These are phyloP conservation scores for Artibeus lituratus DNA, from an alignment of 2,797 vertebrate genomes.

Conservation along the genomic window DNA sequence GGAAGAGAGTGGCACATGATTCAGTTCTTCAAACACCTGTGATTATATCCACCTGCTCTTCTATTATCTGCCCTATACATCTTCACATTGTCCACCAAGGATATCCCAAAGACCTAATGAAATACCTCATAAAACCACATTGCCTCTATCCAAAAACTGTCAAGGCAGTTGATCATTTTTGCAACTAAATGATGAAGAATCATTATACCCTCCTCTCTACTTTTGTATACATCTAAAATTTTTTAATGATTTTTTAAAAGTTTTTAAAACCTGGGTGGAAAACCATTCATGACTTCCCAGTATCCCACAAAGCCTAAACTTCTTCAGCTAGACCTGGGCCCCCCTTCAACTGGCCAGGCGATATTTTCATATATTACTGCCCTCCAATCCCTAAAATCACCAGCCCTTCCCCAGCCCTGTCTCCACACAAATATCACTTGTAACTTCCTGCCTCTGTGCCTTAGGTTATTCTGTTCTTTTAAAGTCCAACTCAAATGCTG, in stretches of 20 bases:
- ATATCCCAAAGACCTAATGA: not conserved
- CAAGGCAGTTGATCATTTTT: not conserved
- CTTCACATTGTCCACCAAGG: not conserved
- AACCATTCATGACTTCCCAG: not conserved
- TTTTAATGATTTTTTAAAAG: not conserved
- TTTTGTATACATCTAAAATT: not conserved
- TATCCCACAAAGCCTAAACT: not conserved
- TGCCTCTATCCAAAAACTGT: not conserved
- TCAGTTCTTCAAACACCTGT: not conserved
- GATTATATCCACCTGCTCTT: not conserved
- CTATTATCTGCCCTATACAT: not conserved
- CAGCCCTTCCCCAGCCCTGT: too few relatives aligned
- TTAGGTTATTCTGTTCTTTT: not conserved
- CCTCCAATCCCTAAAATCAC: not conserved
- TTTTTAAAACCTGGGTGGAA: not conserved
- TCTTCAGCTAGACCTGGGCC: not conserved
- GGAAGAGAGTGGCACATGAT: not conserved
- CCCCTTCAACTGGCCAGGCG: not conserved
- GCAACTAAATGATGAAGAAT: not conserved
- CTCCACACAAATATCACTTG: not conserved
- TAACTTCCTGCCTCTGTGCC: not conserved
- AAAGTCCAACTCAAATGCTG: not conserved
- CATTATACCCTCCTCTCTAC: not conserved
- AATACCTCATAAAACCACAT: not conserved
- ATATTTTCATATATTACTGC: not conserved